Evolutionary conservation across 2,888 invertebrate genomes (phyloP), one percentile per base, ranked within the genome.

Genomic region (Malthinus seriepunctatus): DNA sequence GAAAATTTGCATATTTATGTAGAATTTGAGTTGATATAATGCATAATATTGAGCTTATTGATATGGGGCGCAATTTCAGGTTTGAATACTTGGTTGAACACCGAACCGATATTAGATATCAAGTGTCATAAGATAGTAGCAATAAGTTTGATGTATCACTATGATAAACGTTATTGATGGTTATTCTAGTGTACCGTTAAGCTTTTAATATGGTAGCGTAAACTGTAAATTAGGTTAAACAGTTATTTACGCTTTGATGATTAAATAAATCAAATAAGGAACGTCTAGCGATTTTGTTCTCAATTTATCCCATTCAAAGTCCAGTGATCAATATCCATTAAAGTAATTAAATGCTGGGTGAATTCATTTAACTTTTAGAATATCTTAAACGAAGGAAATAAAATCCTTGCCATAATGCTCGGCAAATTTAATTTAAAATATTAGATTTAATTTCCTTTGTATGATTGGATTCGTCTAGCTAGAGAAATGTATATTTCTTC

Each of bases 341-440:
- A 66, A 63, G 63, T 67, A 66, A 68, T 69, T 67, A 67, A 66
- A 68, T 63, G 62, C 58, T 62, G 62, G 47, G 65, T 64, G 65
- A 67, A 63, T 69, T 68, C 66, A 65, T 68, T 64, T 62, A 66
- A 66, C 65, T 67, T 65, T 56, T 47, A 63, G 66, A 67, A 63
- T 64, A 61, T 65, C 63, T 67, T 64, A 66, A 67, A 65, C 65
- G 65, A 62, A 66, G 64, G 65, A 66, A 66, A 66, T 66, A 64
- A 65, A 67, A 64, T 66, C 63, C 61, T 59, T 51, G 48, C 54
- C 53, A 53, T 60, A 59, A 56, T 63, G 48, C 60, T 56, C 42
- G 34, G 32, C 53, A 51, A 57, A 63, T 63, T 63, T 64, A 53
- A 63, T 67, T 67, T 66, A 65, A 60, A 66, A 63, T 63, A 64